Conservation (phyloP, 2,888 invertebrate genomes). For the Pachymerium ferrugineum region DNA sequence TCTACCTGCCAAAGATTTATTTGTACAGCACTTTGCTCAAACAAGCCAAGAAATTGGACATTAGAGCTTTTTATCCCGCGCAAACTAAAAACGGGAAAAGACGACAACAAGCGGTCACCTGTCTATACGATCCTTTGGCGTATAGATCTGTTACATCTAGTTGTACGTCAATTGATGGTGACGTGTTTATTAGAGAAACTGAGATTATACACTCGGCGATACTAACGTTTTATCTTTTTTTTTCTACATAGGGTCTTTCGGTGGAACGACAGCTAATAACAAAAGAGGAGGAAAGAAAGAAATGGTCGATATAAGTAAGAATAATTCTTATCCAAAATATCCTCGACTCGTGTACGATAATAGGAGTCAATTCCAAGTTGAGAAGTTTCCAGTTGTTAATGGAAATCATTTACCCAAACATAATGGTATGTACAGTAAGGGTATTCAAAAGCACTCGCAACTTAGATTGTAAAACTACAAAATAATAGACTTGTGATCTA, state of each 20-base stretch:
- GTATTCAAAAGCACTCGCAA: too few relatives aligned
- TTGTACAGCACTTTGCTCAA: constrained; percentile 26
- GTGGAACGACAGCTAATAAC: too few relatives aligned
- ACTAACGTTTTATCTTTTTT: too few relatives aligned
- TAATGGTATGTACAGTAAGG: neutral
- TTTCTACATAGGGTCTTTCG: neutral
- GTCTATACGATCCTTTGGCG: constrained; percentile 12
- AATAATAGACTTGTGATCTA: too few relatives aligned
- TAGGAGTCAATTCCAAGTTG: constrained; percentile 25
- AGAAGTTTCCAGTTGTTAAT: neutral
- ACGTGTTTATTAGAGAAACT: too few relatives aligned
- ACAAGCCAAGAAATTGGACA: constrained; percentile 29
- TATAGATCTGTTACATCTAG: neutral
- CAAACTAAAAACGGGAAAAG: neutral
- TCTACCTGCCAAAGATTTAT: constrained; percentile 47
- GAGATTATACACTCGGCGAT: neutral
- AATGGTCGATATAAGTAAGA: neutral
- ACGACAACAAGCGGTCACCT: neutral
- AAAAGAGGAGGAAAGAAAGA: neutral
- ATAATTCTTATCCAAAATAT: neutral
- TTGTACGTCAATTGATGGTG: constrained; percentile 18
- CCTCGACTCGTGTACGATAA: constrained; percentile 24
- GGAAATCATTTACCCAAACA: neutral
- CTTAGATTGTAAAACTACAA: too few relatives aligned
- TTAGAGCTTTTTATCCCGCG: constrained; percentile 29